Evolutionary conservation across 1,140 invertebrate genomes (phyloP).

Genomic region (Paramacrobiotus metropolitanus): DNA sequence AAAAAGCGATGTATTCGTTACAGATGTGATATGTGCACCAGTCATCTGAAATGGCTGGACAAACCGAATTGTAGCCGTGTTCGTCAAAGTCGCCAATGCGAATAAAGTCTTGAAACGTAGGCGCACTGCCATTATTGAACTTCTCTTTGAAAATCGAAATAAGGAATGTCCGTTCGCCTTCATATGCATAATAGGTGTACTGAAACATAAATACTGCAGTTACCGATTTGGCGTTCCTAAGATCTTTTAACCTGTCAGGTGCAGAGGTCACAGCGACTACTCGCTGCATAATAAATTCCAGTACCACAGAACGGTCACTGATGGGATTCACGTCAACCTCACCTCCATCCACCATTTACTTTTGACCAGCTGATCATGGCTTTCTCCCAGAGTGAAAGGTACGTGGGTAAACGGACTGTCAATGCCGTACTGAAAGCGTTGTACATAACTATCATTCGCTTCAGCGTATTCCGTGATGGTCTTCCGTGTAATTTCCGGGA

Average conservation of each 20-base stretch:
- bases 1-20: neutral
- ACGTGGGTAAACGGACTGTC: neutral
- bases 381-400: neutral
- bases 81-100: neutral
- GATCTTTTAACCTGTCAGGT: neutral
- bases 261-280: too few species aligned
- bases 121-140: neutral
- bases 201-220: too few species aligned
- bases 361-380: neutral
- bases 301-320: too few species aligned
- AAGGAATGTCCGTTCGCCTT: neutral
- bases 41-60: neutral
- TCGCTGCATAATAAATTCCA: neutral
- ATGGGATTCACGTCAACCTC: too few species aligned
- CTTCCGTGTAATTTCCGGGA: neutral
- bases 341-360: neutral
- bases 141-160: neutral
- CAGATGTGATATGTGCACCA: neutral
- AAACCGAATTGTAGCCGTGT: neutral
- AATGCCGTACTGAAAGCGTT: neutral
- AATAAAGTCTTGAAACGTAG: neutral
- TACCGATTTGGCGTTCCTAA: too few species aligned
- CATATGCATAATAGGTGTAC: neutral
- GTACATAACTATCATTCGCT: neutral
- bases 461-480: neutral